Evolutionary conservation across 2,888 invertebrate genomes (phyloP).

Genomic region (Clitarchus hookeri): DNA sequence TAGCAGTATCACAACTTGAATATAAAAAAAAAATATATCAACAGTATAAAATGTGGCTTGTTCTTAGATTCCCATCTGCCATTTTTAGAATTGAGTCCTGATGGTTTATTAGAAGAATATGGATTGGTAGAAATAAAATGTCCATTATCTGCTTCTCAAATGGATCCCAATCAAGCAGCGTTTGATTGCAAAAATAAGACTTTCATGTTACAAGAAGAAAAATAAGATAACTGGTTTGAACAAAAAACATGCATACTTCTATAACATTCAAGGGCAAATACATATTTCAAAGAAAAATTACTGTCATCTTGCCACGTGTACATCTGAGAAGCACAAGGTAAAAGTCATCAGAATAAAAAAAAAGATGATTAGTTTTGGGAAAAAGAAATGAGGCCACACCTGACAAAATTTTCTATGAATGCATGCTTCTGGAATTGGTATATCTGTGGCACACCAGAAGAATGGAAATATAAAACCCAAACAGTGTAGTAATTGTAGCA

Average conservation of each 20-base stretch:
- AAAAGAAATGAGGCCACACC: not conserved
- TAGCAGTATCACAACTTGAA: too few relatives aligned
- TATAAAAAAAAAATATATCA: too few relatives aligned
- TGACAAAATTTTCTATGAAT: not conserved
- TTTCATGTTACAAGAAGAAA: not conserved
- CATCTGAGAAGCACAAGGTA: not conserved
- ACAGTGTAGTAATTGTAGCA: not conserved
- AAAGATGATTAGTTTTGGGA: slow-evolving; percentile 4
- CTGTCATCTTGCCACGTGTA: slow-evolving; percentile 25
- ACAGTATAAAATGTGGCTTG: too few relatives aligned
- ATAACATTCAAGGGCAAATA: slow-evolving; percentile 32
- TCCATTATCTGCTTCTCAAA: too few relatives aligned
- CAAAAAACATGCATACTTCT: too few relatives aligned
- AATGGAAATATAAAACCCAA: not conserved
- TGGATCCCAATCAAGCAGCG: slow-evolving; percentile 35
- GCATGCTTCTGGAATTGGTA: slow-evolving; percentile 3
- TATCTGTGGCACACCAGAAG: not conserved
- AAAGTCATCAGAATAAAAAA: too few relatives aligned
- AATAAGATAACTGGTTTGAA: too few relatives aligned
- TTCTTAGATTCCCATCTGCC: too few relatives aligned
- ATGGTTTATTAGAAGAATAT: too few relatives aligned
- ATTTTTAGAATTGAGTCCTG: too few relatives aligned
- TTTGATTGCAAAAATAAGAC: slow-evolving; percentile 16
- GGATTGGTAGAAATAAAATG: too few relatives aligned
- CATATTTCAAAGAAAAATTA: slow-evolving; percentile 23